A percentile compares a stretch with the other conserved stretches of the same genome.
Evolutionary conservation across 1,140 invertebrate genomes (phyloP).

Genomic region (Sitophilus oryzae): DNA sequence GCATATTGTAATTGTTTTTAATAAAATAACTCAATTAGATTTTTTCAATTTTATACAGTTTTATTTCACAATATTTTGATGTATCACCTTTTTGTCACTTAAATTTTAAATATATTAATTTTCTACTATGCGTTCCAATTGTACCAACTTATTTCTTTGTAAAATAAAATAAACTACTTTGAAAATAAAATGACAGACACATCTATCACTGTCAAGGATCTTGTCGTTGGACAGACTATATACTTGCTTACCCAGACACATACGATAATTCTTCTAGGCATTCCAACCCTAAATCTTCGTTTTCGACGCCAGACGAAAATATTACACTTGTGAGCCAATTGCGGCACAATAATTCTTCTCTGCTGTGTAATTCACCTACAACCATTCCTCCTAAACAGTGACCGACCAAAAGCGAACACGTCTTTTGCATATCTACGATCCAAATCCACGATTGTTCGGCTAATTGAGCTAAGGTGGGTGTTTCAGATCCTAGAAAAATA

Average conservation of each 20-base stretch:
- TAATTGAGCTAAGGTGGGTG: conserved; percentile 45
- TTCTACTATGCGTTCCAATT: no score
- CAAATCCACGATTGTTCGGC: conserved; percentile 52
- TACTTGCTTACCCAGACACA: conserved; percentile 8
- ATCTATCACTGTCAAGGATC: no score
- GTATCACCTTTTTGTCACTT: no score
- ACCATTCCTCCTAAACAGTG: conserved; percentile 55
- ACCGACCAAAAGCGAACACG: conserved; percentile 56
- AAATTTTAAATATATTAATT: no score
- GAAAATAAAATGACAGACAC: no score
- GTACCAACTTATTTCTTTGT: no score
- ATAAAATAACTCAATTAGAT: no score
- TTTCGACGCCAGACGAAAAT: conserved; percentile 52
- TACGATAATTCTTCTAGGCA: conserved; percentile 25
- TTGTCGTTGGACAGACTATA: no score
- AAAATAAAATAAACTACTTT: no score
- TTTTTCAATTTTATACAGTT: no score
- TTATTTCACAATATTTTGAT: no score
- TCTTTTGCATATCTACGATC: conserved; percentile 57
- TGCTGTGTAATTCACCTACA: conserved; percentile 46
- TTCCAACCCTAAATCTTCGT: conserved; percentile 24
- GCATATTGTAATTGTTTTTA: no score
- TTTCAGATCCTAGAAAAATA: conserved; percentile 42
- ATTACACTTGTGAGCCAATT: conserved; percentile 52
- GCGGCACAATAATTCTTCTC: conserved; percentile 46